These are phyloP conservation scores for Sceloporus undulatus DNA, from an alignment of 2,113 vertebrate genomes.

Conservation along the genomic window DNA sequence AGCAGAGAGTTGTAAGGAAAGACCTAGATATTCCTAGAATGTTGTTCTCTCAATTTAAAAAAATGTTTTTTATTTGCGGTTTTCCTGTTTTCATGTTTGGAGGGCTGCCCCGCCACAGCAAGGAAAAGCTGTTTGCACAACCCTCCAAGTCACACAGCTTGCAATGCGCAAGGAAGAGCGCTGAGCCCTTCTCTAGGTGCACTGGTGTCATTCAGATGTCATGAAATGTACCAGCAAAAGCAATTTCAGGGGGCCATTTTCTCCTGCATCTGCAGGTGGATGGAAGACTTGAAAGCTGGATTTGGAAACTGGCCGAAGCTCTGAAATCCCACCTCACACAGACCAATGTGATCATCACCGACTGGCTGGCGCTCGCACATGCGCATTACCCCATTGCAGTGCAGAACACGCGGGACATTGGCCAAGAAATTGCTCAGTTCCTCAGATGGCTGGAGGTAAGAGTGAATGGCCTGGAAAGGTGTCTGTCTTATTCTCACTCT, in stretches of 20 bases:
- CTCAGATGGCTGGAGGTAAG: constrained; percentile 89
- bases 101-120: too few relatives aligned
- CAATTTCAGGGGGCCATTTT: not conserved
- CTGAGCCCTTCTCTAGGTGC: not conserved
- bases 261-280: constrained; percentile 79
- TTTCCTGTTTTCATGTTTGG: not conserved
- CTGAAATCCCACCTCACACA: constrained; percentile 79
- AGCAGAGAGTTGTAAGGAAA: too few relatives aligned
- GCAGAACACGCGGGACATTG: constrained; percentile 84
- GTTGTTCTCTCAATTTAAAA: too few relatives aligned
- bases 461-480: not conserved
- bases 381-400: constrained; percentile 88
- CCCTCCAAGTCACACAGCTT: too few relatives aligned
- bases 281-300: constrained; percentile 88
- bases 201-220: not conserved
- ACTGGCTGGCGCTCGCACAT: constrained; percentile 89
- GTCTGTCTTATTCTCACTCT: too few relatives aligned
- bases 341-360: constrained; percentile 84
- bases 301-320: constrained; percentile 81
- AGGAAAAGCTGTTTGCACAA: too few relatives aligned
- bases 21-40: too few relatives aligned
- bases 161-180: too few relatives aligned
- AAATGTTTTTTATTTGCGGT: too few relatives aligned
- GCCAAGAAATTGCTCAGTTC: constrained; percentile 87
- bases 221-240: not conserved